These are phyloP conservation scores for Nyctalus aviator DNA, from an alignment of 2,797 vertebrate genomes.

Conservation along the genomic window DNA sequence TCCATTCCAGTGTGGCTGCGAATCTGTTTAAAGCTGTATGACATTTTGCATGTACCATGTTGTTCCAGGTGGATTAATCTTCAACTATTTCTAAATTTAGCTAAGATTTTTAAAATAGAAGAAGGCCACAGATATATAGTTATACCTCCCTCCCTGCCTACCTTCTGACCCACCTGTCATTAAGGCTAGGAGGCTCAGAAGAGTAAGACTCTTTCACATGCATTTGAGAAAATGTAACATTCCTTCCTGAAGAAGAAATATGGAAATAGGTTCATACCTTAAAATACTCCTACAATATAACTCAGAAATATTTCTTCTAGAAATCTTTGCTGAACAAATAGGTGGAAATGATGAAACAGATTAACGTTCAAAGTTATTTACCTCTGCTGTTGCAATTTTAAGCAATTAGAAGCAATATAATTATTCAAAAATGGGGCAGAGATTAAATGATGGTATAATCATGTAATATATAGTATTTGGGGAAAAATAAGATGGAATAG, in stretches of 20 bases:
- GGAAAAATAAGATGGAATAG: not conserved
- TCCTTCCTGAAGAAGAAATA: conserved; percentile 2
- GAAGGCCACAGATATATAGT: not conserved
- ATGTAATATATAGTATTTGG: not conserved
- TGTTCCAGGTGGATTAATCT: not conserved
- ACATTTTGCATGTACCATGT: not conserved
- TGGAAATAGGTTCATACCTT: not conserved
- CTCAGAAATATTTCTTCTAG: not conserved
- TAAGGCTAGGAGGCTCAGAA: not conserved
- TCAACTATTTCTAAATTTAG: conserved; percentile 11
- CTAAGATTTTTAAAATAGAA: not conserved
- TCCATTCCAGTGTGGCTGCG: not conserved
- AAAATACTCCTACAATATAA: not conserved
- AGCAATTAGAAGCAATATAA: conserved; percentile 29
- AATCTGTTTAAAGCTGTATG: not conserved
- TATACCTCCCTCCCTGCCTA: not conserved
- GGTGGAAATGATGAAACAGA: not conserved
- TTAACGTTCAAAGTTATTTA: not conserved
- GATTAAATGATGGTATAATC: not conserved
- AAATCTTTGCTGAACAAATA: conserved; percentile 11
- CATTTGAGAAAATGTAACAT: not conserved
- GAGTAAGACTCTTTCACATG: not conserved
- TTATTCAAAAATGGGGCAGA: not conserved
- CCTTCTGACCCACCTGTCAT: not conserved
- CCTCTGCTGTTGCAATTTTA: not conserved